Evolutionary conservation across 2,113 vertebrate genomes (phyloP).

Genomic region (Coturnix japonica): DNA sequence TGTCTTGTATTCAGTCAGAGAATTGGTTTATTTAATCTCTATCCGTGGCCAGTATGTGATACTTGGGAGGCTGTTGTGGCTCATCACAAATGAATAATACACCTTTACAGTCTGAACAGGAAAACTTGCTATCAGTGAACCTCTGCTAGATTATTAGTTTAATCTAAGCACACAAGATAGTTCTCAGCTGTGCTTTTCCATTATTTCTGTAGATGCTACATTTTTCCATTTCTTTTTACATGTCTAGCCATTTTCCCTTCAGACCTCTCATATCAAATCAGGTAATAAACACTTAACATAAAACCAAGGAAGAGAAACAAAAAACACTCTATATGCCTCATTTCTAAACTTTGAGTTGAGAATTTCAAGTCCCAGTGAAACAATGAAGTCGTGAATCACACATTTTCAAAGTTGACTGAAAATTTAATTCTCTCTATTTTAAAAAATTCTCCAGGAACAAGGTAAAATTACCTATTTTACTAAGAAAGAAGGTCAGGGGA

Average conservation of each 20-base stretch:
- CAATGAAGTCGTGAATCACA: background rate
- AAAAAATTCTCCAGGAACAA: background rate
- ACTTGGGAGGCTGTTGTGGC: background rate
- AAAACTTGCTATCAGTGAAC: background rate
- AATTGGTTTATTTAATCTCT: background rate
- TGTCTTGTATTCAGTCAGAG: background rate
- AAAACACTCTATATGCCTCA: background rate
- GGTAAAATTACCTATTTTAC: background rate
- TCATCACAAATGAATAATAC: background rate
- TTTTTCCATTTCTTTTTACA: constrained; percentile 16
- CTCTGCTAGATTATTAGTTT: background rate
- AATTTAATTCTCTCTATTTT: background rate
- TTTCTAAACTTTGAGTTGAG: background rate
- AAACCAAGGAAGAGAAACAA: background rate
- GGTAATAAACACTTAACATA: background rate
- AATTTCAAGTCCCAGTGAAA: background rate
- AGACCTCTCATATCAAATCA: constrained; percentile 11
- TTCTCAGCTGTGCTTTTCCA: background rate
- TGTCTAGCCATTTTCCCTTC: background rate
- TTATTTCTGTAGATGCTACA: background rate
- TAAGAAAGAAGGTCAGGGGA: background rate
- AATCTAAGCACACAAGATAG: background rate
- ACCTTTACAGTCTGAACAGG: background rate
- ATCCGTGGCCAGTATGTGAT: background rate
- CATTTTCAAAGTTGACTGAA: background rate